Conservation (phyloP, 1,140 invertebrate species). For the Macrosteles quadrilineatus region DNA sequence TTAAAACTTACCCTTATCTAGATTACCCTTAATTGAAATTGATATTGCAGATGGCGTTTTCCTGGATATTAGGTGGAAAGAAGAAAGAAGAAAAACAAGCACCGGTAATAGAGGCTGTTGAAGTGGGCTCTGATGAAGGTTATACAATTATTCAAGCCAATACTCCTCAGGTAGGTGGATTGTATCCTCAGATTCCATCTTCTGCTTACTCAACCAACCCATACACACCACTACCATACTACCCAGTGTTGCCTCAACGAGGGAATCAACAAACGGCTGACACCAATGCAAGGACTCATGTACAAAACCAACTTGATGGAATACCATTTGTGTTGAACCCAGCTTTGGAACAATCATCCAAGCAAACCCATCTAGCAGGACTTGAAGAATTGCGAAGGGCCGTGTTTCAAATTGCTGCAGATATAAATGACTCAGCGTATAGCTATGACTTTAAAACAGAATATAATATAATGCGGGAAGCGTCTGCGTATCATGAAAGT, state of each 20-base stretch:
- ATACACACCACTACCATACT: not conserved
- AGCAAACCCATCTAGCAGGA: not conserved
- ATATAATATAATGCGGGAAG: not conserved
- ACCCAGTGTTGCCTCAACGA: not conserved
- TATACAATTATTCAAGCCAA: slow-evolving; percentile 14
- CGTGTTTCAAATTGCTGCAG: slow-evolving; percentile 10
- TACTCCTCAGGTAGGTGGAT: not conserved
- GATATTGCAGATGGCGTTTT: slow-evolving; percentile 1
- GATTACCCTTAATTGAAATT: no score
- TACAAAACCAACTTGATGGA: slow-evolving; percentile 1
- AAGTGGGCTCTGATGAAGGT: slow-evolving; percentile 2
- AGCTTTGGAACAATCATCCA: not conserved
- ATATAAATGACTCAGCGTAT: slow-evolving; percentile 8
- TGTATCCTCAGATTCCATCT: slow-evolving; percentile 1
- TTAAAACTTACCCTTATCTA: no score
- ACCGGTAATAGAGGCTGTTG: not conserved
- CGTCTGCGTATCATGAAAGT: slow-evolving; percentile 1
- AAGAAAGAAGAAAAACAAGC: slow-evolving; percentile 16
- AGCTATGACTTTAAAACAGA: not conserved
- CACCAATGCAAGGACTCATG: not conserved
- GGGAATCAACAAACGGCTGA: not conserved
- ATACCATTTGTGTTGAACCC: not conserved
- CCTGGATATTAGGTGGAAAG: slow-evolving; percentile 4
- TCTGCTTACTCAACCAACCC: not conserved
- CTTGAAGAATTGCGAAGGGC: not conserved